phyloP scores from a whole-genome alignment of 2,113 vertebrate species.

The Coregonus clupeaformis region DNA sequence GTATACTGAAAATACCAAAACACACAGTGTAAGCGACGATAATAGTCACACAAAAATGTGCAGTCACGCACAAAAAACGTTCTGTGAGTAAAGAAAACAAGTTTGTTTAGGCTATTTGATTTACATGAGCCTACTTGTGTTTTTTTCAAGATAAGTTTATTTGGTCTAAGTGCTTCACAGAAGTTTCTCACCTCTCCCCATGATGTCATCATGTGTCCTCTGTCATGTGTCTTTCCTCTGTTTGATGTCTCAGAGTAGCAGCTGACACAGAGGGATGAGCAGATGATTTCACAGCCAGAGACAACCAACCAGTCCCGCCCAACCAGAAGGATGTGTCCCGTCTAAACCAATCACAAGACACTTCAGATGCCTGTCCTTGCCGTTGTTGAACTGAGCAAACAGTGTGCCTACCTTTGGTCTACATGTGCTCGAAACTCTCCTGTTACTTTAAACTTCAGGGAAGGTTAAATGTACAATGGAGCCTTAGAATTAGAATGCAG shows the following conservation, averaged over 20 bases:
- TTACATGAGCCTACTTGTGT: background rate
- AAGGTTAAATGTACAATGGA: conserved; percentile 1
- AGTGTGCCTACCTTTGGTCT: background rate
- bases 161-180: background rate
- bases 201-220: background rate
- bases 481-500: background rate
- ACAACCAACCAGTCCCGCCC: background rate
- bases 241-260: background rate
- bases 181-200: no score
- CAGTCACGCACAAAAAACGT: background rate
- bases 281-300: background rate
- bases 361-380: background rate
- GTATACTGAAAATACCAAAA: background rate
- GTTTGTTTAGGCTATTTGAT: background rate
- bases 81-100: background rate
- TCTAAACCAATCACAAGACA: conserved; percentile 12
- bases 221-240: background rate
- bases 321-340: background rate
- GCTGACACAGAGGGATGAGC: background rate
- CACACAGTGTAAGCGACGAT: background rate
- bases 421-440: background rate
- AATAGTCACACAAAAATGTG: background rate
- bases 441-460: background rate
- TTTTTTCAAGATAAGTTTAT: no score
- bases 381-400: background rate